phyloP scores from a whole-genome alignment of 2,797 vertebrate genomes.

The Mormyrops attenuatus region DNA sequence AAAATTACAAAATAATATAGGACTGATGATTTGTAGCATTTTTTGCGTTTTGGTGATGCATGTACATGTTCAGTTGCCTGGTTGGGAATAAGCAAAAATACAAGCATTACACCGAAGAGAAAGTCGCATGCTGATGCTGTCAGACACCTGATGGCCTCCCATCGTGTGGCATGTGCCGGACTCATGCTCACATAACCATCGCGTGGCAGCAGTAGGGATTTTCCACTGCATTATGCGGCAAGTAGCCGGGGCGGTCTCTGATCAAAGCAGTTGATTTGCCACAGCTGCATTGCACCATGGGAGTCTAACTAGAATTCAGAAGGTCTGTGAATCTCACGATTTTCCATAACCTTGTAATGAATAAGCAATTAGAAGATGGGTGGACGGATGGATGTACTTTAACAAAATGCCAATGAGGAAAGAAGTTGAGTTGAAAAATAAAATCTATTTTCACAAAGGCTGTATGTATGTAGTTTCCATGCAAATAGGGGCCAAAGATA shows the following conservation, averaged over 20 bases:
- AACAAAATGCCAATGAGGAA: background rate
- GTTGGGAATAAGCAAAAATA: background rate
- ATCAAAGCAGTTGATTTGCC: background rate
- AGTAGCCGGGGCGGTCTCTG: background rate
- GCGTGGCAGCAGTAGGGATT: background rate
- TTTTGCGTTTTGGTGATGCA: background rate
- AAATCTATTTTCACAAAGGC: background rate
- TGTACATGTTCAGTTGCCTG: background rate
- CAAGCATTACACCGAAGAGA: background rate
- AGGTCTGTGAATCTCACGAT: background rate
- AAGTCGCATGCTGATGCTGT: background rate
- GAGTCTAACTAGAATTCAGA: background rate
- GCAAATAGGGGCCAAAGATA: background rate
- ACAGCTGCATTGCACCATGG: background rate
- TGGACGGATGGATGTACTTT: background rate
- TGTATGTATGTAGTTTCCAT: background rate
- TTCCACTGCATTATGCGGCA: slow-evolving; percentile 2
- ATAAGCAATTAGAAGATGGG: background rate
- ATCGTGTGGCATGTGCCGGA: background rate
- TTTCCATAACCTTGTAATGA: background rate
- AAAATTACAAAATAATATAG: background rate
- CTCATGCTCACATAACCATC: background rate
- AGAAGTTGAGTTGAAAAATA: background rate
- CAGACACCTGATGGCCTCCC: background rate
- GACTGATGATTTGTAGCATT: background rate